A percentile compares a stretch with the other conserved stretches of the same genome.
Conservation (phyloP, 2,113 vertebrate genomes). For the Hippocampus barbouri region DNA sequence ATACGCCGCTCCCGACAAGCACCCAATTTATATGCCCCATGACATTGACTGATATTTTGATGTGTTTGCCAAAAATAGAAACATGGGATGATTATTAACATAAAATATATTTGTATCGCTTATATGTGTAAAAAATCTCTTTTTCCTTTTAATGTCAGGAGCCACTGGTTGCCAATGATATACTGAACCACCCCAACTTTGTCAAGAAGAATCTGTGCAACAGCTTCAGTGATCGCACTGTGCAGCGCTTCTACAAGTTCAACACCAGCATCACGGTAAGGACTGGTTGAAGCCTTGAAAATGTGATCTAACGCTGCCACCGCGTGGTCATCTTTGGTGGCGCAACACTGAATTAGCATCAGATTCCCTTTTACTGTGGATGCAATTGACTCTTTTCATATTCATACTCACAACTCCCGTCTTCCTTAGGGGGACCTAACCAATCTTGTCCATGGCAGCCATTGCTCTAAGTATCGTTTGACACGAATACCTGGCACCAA, state of each 20-base stretch:
- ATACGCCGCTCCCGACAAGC: not conserved
- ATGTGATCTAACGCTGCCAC: constrained; percentile 18
- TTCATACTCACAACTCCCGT: not conserved
- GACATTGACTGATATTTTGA: too few relatives aligned
- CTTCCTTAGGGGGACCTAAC: constrained; percentile 87
- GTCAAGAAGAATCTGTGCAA: constrained; percentile 98
- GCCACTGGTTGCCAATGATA: constrained; percentile 95
- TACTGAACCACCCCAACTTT: constrained; percentile 96
- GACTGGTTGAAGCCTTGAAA: not conserved
- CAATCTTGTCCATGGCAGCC: constrained; percentile 95
- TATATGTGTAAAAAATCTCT: not conserved
- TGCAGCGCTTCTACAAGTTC: constrained; percentile 97
- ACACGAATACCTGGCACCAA: constrained; percentile 93
- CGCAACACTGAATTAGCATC: not conserved
- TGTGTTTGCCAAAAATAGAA: not conserved
- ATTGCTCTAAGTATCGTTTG: constrained; percentile 94
- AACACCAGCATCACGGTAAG: constrained; percentile 91
- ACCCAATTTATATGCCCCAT: not conserved
- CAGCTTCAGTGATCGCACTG: constrained; percentile 97
- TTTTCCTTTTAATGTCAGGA: constrained; percentile 70
- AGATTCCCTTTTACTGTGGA: not conserved
- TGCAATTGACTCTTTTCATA: not conserved
- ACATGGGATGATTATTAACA: not conserved
- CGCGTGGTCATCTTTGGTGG: constrained; percentile 33
- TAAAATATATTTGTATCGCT: not conserved